phyloP scores from a whole-genome alignment of 1,140 invertebrate genomes.

The Harpegnathos saltator region DNA sequence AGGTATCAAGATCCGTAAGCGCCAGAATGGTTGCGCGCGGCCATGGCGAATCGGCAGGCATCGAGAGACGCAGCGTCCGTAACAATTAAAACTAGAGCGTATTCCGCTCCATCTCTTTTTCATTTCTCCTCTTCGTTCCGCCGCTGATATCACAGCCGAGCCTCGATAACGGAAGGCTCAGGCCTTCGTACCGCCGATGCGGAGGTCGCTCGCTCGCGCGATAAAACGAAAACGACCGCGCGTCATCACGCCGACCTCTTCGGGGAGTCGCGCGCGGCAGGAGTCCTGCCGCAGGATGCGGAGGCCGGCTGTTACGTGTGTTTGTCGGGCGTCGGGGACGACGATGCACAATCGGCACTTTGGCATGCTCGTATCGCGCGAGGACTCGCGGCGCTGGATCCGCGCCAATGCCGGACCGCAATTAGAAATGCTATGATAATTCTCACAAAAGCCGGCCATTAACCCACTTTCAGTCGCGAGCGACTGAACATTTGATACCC shows the following conservation, averaged over 20 bases:
- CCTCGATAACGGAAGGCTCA: neutral
- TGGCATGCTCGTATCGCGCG: conserved; percentile 37
- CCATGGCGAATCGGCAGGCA: too few relatives aligned
- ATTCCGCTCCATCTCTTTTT: neutral
- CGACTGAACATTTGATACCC: conserved; percentile 58
- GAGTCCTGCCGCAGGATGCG: too few relatives aligned
- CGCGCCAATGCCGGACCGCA: conserved; percentile 74
- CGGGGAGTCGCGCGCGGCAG: neutral
- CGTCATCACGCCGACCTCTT: neutral
- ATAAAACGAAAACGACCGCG: neutral
- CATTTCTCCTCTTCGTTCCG: too few relatives aligned
- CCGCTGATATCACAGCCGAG: neutral
- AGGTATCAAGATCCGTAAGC: conserved; percentile 29
- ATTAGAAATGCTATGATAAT: conserved; percentile 78
- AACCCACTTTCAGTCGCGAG: conserved; percentile 71
- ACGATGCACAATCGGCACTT: conserved; percentile 36
- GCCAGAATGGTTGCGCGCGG: neutral
- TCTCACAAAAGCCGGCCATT: conserved; percentile 75
- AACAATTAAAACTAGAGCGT: neutral
- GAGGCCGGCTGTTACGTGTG: neutral
- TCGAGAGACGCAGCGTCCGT: neutral
- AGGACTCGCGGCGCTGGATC: conserved; percentile 64
- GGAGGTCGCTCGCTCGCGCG: neutral
- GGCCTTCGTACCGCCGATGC: too few relatives aligned
- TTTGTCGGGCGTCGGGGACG: neutral